Evolutionary conservation across 2,888 invertebrate species (phyloP), one percentile per base, ranked within the genome.

Genomic region (Drosophila mulleri): DNA sequence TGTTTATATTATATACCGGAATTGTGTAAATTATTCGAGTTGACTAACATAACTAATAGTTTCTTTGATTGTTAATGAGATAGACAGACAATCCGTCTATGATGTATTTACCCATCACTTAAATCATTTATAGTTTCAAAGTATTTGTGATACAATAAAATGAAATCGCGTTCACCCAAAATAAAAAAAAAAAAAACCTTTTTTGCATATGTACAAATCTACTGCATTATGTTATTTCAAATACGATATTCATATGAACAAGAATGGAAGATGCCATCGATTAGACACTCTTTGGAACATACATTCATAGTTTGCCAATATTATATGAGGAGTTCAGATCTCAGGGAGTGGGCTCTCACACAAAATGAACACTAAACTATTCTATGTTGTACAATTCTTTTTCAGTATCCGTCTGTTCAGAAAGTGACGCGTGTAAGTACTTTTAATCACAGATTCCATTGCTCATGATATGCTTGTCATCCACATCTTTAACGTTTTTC

Each of bases 111-210:
- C 64, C 70, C 65, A 45, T 71, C 61, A 81, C 8, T 59, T 65
- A 76, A 79, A 74, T 56, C 73, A 75, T 74, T 89, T 75, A 72
- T 72, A 72, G 45, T 78, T 71, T 59, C 75, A 91, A 83, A 73
- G 78, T 88, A 88, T 89, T 91, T 91, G 91, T 91, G 91, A 91
- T 89, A 91, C 85, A 83, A 86, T 88, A 85, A 87, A 88, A 72
- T 53, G 68, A 88, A 72, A 64, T 70, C 70, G 57, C 75, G 77
- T 81, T 85, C 78, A 82, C 82, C 80, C 66, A 71, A 80, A 71
- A 65, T 78, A 66, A 29, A 65, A 78, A 66, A 69, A 80, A 72
- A 66, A 53, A 61, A 63, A 59, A 62, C 47, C 47, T 26, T 64
- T 35, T 59, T 65, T 45, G 47, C 47, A 53, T 63, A 62, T 56